Evolutionary conservation across 1,140 invertebrate genomes (phyloP).

Genomic region (Drosophila pectinifera): DNA sequence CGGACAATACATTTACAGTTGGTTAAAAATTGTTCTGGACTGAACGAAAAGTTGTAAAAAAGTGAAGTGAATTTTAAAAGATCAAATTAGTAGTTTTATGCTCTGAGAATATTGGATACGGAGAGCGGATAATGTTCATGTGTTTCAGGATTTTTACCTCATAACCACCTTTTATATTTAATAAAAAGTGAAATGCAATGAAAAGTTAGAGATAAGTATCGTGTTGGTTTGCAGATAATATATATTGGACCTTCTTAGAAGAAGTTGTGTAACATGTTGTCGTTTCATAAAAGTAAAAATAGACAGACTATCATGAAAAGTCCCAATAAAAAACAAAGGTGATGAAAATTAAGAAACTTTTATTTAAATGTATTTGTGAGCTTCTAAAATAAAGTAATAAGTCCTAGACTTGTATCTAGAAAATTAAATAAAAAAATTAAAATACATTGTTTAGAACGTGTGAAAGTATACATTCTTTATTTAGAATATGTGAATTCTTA

Average conservation of each 20-base stretch:
- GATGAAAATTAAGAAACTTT: not conserved
- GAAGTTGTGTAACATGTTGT: constrained; percentile 15
- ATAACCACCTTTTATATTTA: not conserved
- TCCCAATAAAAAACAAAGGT: not conserved
- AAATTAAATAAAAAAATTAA: not conserved
- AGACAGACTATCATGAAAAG: constrained; percentile 4
- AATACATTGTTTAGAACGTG: not conserved
- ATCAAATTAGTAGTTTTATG: not conserved
- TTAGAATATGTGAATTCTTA: not conserved
- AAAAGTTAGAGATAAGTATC: not conserved
- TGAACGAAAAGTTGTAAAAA: too few relatives aligned
- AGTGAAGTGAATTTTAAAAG: not conserved
- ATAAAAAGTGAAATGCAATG: not conserved
- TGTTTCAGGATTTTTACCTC: not conserved
- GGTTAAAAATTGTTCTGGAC: not conserved
- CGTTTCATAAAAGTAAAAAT: constrained; percentile 14
- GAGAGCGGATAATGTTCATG: not conserved
- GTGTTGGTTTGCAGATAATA: not conserved
- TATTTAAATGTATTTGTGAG: not conserved
- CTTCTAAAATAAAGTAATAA: not conserved
- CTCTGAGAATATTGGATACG: not conserved
- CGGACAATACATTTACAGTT: not conserved
- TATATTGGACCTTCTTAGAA: not conserved
- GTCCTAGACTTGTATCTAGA: not conserved
- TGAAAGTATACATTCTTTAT: not conserved